Percentiles rank a stretch among this genome's conserved stretches.
Evolutionary conservation across 2,113 vertebrate species (phyloP).

Genomic region (Canis aureus): DNA sequence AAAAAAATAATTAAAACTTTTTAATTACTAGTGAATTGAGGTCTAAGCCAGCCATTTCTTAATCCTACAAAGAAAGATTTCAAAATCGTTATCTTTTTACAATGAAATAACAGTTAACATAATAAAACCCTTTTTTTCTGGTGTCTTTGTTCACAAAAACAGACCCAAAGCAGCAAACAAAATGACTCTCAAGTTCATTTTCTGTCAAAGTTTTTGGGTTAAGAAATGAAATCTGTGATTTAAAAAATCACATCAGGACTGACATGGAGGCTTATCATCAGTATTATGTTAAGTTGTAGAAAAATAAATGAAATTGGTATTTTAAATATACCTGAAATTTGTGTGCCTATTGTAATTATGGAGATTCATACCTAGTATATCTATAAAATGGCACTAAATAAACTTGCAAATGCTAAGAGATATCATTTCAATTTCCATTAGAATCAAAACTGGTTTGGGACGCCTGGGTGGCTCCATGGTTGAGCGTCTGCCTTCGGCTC

Average conservation of each 20-base stretch:
- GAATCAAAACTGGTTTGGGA: not conserved
- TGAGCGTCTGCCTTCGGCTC: too few species aligned
- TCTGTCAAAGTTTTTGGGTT: not conserved
- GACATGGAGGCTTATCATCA: not conserved
- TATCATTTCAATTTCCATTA: not conserved
- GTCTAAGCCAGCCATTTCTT: not conserved
- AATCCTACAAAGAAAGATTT: not conserved
- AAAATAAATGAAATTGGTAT: not conserved
- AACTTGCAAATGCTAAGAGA: not conserved
- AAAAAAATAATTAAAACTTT: not conserved
- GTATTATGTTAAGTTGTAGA: not conserved
- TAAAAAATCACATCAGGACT: not conserved
- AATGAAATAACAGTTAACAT: not conserved
- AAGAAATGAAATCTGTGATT: conserved; percentile 2
- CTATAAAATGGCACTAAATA: not conserved
- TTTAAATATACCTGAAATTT: not conserved
- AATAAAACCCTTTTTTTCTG: conserved; percentile 18
- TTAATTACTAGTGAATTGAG: conserved; percentile 15
- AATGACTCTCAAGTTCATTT: not conserved
- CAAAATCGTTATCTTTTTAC: not conserved
- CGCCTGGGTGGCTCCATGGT: too few species aligned
- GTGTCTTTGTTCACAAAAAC: not conserved
- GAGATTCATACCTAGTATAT: not conserved
- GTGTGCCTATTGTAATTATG: not conserved
- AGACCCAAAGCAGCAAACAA: not conserved